Conservation (phyloP, 2,797 vertebrate genomes). For the Sparus aurata region DNA sequence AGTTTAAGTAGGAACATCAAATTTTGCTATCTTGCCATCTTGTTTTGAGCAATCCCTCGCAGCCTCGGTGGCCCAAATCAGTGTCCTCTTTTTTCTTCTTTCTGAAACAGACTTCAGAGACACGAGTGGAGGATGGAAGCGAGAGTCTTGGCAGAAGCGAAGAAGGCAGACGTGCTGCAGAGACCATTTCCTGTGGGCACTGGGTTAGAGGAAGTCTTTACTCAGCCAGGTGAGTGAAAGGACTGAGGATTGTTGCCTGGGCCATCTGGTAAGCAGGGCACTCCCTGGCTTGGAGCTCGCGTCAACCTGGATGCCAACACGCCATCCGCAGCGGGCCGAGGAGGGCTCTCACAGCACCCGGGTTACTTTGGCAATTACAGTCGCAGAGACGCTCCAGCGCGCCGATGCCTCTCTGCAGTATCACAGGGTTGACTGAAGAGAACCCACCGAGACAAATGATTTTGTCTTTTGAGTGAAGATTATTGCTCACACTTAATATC, state of each 20-base stretch:
- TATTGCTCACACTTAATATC: conserved; percentile 28
- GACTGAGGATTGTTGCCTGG: conserved; percentile 54
- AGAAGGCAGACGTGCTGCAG: conserved; percentile 58
- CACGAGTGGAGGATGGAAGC: conserved; percentile 35
- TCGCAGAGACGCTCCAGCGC: conserved; percentile 25
- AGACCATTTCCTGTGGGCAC: conserved; percentile 70
- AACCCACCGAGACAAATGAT: conserved; percentile 34
- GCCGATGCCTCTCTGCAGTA: conserved; percentile 17
- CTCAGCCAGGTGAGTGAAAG: conserved; percentile 75
- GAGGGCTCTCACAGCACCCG: conserved; percentile 40
- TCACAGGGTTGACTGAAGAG: conserved; percentile 28
- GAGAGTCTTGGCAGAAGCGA: conserved; percentile 61
- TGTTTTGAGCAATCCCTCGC: conserved; percentile 55
- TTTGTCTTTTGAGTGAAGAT: conserved; percentile 24
- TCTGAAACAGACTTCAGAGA: conserved; percentile 66
- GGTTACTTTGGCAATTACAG: conserved; percentile 62
- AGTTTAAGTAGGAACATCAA: conserved; percentile 47
- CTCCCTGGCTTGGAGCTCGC: conserved; percentile 45
- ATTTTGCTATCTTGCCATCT: conserved; percentile 54
- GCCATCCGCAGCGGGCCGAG: conserved; percentile 20
- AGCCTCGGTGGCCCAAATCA: conserved; percentile 63
- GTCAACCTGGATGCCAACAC: conserved; percentile 53
- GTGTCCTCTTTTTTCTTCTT: conserved; percentile 42
- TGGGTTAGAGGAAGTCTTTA: conserved; percentile 65
- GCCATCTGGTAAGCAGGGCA: conserved; percentile 67